Evolutionary conservation across 2,797 vertebrate species (phyloP).

Genomic region (Lacerta viridis): DNA sequence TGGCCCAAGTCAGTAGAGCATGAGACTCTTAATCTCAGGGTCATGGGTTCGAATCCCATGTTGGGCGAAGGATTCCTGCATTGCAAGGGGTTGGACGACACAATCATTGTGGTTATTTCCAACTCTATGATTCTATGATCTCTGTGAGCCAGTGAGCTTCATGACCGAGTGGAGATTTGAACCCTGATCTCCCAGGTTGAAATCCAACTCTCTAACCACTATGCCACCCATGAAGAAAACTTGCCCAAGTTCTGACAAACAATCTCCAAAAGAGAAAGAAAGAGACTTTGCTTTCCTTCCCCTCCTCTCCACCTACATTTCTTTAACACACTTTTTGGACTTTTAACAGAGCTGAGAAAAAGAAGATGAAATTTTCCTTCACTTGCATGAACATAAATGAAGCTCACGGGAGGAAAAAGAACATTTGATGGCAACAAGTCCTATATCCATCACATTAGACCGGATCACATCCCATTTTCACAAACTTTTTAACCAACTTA

Average conservation of each 20-base stretch:
- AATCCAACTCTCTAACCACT: too few species aligned
- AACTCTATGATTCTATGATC: too few species aligned
- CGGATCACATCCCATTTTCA: conserved; percentile 11
- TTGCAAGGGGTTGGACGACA: too few species aligned
- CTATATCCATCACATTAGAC: conserved; percentile 22
- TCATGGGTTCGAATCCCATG: too few species aligned
- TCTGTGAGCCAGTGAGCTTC: too few species aligned
- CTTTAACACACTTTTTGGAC: conserved; percentile 49
- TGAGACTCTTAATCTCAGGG: too few species aligned
- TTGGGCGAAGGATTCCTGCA: too few species aligned
- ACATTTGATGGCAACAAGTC: conserved; percentile 38
- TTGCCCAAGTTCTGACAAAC: conserved; percentile 69
- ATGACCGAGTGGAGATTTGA: too few species aligned
- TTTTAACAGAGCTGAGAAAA: conserved; percentile 70
- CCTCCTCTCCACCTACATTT: conserved; percentile 50
- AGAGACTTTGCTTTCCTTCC: conserved; percentile 70
- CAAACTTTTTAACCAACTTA: conserved; percentile 13
- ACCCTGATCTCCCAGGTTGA: too few species aligned
- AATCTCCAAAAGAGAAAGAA: conserved; percentile 49
- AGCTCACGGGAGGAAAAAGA: conserved; percentile 46
- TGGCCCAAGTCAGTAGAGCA: too few species aligned
- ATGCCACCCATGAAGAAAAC: conserved; percentile 57
- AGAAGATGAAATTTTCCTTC: conserved; percentile 70
- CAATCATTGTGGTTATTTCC: too few species aligned
- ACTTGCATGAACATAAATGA: conserved; percentile 68